These are phyloP conservation scores for Boloria euphrosyne DNA, from an alignment of 2,888 invertebrate species.

Conservation along the genomic window DNA sequence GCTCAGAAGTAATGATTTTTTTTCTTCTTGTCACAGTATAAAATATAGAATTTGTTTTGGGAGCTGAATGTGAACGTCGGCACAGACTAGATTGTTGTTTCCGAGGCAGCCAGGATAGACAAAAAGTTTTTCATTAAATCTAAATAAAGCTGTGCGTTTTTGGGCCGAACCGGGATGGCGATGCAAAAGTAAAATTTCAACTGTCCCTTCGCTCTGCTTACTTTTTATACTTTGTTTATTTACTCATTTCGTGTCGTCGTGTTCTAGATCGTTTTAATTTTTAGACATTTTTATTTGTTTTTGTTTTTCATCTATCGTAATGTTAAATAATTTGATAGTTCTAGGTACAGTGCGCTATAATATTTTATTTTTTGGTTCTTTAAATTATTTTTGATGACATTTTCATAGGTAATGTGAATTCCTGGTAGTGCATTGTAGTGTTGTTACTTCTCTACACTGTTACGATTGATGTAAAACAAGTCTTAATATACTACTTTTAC, in stretches of 20 bases:
- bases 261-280: neutral
- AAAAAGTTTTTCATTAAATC: constrained; percentile 31
- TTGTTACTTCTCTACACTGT: no score
- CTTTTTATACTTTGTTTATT: constrained; percentile 12
- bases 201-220: constrained; percentile 6
- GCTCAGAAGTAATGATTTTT: neutral
- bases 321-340: neutral
- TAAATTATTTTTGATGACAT: no score
- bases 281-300: neutral
- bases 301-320: neutral
- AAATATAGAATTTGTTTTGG: constrained; percentile 20
- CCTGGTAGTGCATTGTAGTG: no score
- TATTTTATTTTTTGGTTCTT: no score
- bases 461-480: no score
- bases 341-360: no score
- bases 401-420: no score
- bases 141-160: constrained; percentile 18
- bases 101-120: constrained; percentile 23
- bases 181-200: constrained; percentile 16
- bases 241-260: constrained; percentile 15
- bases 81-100: constrained; percentile 17
- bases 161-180: constrained; percentile 16
- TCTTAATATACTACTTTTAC: no score
- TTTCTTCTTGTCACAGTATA: constrained; percentile 3
- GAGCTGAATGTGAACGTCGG: constrained; percentile 11